These are phyloP conservation scores for Calcarius ornatus DNA, from an alignment of 2,113 vertebrate genomes.

Conservation along the genomic window DNA sequence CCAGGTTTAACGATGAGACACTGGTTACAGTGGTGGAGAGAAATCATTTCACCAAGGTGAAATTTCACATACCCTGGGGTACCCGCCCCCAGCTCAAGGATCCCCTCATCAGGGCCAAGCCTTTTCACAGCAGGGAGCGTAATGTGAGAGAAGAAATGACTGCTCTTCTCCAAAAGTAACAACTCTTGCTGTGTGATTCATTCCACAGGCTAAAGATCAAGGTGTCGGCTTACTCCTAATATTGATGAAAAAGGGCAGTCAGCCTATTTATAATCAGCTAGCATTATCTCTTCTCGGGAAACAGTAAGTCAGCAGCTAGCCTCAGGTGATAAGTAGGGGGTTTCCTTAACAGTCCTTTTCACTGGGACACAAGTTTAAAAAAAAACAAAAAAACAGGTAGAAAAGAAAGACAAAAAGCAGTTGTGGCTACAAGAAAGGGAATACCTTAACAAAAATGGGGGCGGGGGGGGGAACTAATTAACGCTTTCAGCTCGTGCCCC, in stretches of 20 bases:
- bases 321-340: slow-evolving; percentile 21
- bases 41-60: not conserved
- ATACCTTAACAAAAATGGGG: not conserved
- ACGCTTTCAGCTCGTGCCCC: not conserved
- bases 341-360: slow-evolving; percentile 13
- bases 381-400: fast-evolving
- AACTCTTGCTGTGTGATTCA: not conserved
- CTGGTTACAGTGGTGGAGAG: not conserved
- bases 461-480: not conserved
- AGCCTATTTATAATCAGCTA: slow-evolving; percentile 13
- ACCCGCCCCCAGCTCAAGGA: not conserved
- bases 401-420: not conserved
- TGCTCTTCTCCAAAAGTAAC: not conserved
- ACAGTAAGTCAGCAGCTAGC: slow-evolving; percentile 25
- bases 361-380: not conserved
- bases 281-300: not conserved
- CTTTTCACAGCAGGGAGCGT: not conserved
- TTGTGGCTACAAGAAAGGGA: not conserved
- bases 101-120: not conserved
- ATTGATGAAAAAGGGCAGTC: slow-evolving; percentile 17
- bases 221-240: not conserved
- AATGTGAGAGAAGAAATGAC: not conserved
- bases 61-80: not conserved
- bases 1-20: not conserved
- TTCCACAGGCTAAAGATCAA: not conserved